Conservation (phyloP, 2,888 invertebrate genomes). For the Gymnocheta viridis region DNA sequence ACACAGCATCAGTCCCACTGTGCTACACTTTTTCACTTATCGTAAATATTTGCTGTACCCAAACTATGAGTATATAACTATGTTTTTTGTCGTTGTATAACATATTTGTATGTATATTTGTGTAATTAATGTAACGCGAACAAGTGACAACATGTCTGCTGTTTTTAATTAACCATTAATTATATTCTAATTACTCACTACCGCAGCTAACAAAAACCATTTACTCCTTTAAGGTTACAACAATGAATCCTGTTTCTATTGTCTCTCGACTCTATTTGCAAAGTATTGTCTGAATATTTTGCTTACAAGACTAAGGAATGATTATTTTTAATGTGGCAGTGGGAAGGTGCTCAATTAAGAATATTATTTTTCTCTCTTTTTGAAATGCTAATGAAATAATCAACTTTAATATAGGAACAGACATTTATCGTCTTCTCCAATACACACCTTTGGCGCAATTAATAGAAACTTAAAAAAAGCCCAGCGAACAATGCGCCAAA, state of each 20-base stretch:
- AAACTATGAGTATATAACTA: not conserved
- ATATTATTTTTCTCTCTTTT: conserved; percentile 13
- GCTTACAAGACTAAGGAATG: not conserved
- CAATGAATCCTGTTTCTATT: conserved; percentile 31
- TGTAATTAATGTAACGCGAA: conserved; percentile 61
- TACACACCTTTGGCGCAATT: conserved; percentile 60
- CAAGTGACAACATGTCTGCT: conserved; percentile 66
- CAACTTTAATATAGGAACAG: conserved; percentile 30
- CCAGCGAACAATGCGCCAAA: conserved; percentile 16
- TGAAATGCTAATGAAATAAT: conserved; percentile 65
- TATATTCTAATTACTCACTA: conserved; percentile 62
- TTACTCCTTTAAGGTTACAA: not conserved
- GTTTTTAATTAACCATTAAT: conserved; percentile 66
- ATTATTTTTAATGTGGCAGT: conserved; percentile 20
- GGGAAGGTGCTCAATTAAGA: conserved; percentile 47
- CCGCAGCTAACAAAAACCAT: conserved; percentile 9
- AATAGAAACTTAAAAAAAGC: conserved; percentile 30
- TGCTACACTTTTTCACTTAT: conserved; percentile 8
- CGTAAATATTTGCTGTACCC: not conserved
- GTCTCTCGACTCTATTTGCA: not conserved
- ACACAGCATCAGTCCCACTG: not conserved
- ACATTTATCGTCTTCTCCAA: not conserved
- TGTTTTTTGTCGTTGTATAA: not conserved
- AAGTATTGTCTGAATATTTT: not conserved
- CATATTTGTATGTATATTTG: conserved; percentile 16